Base-by-base conservation (phyloP, 2,888 invertebrate species). In the Tetramorium bicarinatum region DNA sequence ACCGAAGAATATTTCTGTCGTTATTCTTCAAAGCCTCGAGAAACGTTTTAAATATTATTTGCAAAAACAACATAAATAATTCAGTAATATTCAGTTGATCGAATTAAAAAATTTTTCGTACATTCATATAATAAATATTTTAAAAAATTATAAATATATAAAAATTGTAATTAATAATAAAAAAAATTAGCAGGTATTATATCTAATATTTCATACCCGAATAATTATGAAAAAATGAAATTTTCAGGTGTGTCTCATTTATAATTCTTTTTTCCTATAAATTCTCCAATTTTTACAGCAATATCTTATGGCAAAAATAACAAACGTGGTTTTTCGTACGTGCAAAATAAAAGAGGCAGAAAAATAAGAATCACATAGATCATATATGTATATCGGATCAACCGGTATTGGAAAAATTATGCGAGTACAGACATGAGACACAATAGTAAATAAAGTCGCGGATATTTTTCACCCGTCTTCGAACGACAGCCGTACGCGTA, bases 381-480 rank as follows among this genome's bases (percentile, higher is more conserved):
- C 8, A 9, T 8, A 8, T 1, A 2, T 77, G 4, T 8, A 8
- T 2, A 2, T 77, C 15, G 18, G 11, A n/a, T 66, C 29, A 34
- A 34, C 29, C 29, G 29, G 29, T 34, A 1, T 21, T 4, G 2
- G 6, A 66, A 7, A 21, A 47, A 15, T 34, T 54, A 77, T 15
- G 44, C 41, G 11, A 44, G 44, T 77, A 34, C 21, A 69, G 34
- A 11, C 7, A 29, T 15, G 7, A 44, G 38, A 34, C 29, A 11
- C n/a, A 21, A 29, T 18, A 38, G n/a, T 38, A 69, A 80, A 71
- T 71, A 80, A 54, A 25, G 25, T 34, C n/a, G 25, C 1, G 15
- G 15, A 41, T 52, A 64, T 66, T 66, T 80, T 77, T 67, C 47
- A 75, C 8, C 9, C 3, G 62, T 49, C 18, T 84, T 62, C 72